These are phyloP conservation scores for Agonopterix alstromeriana DNA, from an alignment of 2,888 invertebrate genomes.

Conservation along the genomic window DNA sequence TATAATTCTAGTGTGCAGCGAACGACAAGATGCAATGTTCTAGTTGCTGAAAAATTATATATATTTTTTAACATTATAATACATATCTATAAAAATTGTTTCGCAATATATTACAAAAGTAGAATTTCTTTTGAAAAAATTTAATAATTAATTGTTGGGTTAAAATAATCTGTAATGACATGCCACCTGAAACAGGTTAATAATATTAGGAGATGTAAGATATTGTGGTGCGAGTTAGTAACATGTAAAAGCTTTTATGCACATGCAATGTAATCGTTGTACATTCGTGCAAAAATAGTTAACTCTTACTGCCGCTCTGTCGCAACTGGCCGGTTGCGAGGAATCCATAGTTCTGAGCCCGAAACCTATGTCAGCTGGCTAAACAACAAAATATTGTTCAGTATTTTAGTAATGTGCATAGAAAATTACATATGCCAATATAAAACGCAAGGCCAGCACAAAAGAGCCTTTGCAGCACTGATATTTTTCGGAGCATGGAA, in stretches of 20 bases:
- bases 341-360: slow-evolving; percentile 65
- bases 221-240: too few species aligned
- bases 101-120: too few species aligned
- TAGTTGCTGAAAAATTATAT: too few species aligned
- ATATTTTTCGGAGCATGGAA: background rate
- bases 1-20: too few species aligned
- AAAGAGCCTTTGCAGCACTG: slow-evolving; percentile 11
- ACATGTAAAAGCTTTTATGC: background rate
- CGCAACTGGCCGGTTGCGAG: slow-evolving; percentile 56
- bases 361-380: slow-evolving; percentile 65
- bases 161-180: background rate
- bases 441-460: slow-evolving; percentile 19
- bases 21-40: too few species aligned
- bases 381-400: slow-evolving; percentile 40
- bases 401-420: slow-evolving; percentile 4
- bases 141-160: too few species aligned
- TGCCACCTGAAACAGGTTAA: background rate
- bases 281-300: slow-evolving; percentile 45
- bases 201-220: too few species aligned
- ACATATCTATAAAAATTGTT: too few species aligned
- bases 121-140: too few species aligned
- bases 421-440: too few species aligned
- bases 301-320: slow-evolving; percentile 65
- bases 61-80: too few species aligned
- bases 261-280: background rate